phyloP scores from a whole-genome alignment of 1,140 invertebrate genomes.

The Tribolium castaneum region DNA sequence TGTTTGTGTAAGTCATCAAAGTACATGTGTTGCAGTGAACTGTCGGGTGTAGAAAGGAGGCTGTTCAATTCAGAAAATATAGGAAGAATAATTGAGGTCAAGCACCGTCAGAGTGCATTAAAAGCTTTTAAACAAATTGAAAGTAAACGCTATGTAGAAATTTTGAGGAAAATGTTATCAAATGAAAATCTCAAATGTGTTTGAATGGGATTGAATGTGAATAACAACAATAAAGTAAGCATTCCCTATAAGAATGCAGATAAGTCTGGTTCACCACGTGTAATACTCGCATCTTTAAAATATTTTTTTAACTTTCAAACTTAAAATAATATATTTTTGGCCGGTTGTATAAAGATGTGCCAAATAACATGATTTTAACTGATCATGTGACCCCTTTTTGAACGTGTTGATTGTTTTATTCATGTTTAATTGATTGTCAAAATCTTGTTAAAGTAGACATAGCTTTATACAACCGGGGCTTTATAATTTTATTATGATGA shows the following conservation, averaged over 20 bases:
- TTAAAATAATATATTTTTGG: constrained; percentile 1
- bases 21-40: not conserved
- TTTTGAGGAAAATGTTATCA: constrained; percentile 2
- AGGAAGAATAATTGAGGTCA: not conserved
- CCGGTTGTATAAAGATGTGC: too few relatives aligned
- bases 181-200: constrained; percentile 8
- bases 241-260: constrained; percentile 22
- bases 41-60: not conserved
- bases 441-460: constrained; percentile 5
- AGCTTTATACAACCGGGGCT: constrained; percentile 6
- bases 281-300: too few relatives aligned
- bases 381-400: not conserved
- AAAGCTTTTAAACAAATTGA: constrained; percentile 9
- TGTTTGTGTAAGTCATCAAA: not conserved
- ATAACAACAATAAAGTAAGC: constrained; percentile 15
- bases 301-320: constrained; percentile 3
- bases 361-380: not conserved
- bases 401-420: constrained; percentile 6
- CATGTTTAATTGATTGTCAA: constrained; percentile 9
- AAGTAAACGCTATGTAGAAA: constrained; percentile 10
- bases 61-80: not conserved
- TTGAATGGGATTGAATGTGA: constrained; percentile 6
- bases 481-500: too few relatives aligned
- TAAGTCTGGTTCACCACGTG: constrained; percentile 8
- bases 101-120: not conserved